Evolutionary conservation across 2,888 invertebrate species (phyloP).

Genomic region (Orchesella flavescens): DNA sequence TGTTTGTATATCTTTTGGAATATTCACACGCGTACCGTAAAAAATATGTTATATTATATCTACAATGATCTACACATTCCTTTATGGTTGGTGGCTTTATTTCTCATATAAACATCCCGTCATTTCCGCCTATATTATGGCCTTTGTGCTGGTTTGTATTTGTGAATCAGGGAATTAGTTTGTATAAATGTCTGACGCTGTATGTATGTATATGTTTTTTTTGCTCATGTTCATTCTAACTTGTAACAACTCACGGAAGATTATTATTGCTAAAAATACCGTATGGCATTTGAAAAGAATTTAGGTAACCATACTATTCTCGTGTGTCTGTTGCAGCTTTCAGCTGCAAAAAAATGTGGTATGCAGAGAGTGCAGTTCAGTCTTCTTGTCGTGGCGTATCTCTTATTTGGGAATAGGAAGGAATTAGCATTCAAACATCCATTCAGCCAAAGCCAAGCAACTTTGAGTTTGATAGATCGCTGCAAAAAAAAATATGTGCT

Average conservation of each 20-base stretch:
- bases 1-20: no score
- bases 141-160: no score
- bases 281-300: not conserved
- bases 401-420: not conserved
- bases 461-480: not conserved
- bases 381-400: no score
- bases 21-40: no score
- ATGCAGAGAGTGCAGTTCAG: not conserved
- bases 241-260: slow-evolving; percentile 1
- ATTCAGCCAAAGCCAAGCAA: no score
- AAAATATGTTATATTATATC: no score
- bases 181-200: no score
- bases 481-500: slow-evolving; percentile 13
- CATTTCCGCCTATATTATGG: no score
- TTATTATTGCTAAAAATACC: slow-evolving; percentile 37
- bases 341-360: not conserved
- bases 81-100: no score
- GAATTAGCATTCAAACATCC: not conserved
- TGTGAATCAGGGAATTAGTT: not conserved
- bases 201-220: not conserved
- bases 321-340: not conserved
- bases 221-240: not conserved
- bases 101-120: no score
- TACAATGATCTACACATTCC: no score
- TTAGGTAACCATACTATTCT: not conserved